phyloP scores from a whole-genome alignment of 2,888 invertebrate species.

The Pyrrhosoma nymphula region DNA sequence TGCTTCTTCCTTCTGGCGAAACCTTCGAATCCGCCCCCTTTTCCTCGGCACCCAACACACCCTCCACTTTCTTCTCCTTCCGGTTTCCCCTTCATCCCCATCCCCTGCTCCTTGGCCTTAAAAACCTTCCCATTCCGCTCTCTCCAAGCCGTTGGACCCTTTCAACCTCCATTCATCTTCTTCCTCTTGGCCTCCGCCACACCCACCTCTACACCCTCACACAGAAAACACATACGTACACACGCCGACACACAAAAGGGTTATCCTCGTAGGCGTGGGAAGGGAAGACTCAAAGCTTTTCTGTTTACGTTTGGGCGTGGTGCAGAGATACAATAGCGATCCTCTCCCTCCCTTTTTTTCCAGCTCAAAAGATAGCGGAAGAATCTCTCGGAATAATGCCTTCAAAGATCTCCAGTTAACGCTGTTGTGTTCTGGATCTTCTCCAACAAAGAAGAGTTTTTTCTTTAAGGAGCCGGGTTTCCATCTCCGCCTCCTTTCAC shows the following conservation, averaged over 20 bases:
- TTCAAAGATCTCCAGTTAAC: neutral
- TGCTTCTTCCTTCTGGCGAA: too few species aligned
- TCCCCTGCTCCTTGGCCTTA: neutral
- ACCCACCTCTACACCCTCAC: neutral
- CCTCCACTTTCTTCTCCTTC: neutral
- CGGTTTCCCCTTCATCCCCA: neutral
- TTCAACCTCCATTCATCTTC: conserved; percentile 18
- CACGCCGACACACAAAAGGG: neutral
- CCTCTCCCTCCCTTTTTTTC: neutral
- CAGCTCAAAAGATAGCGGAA: neutral
- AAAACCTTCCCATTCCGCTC: neutral
- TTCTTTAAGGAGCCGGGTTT: too few species aligned
- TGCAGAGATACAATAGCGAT: neutral
- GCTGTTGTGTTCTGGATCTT: neutral
- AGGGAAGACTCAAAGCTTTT: neutral
- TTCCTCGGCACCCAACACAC: neutral
- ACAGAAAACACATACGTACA: neutral
- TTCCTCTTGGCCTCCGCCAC: neutral
- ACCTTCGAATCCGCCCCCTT: neutral
- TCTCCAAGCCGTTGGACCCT: neutral
- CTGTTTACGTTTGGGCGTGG: neutral
- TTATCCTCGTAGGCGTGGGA: neutral
- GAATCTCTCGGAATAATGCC: neutral
- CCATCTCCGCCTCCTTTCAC: too few species aligned
- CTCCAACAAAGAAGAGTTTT: too few species aligned